Evolutionary conservation across 2,888 invertebrate genomes (phyloP).

Genomic region (Dryadula phaetusa): DNA sequence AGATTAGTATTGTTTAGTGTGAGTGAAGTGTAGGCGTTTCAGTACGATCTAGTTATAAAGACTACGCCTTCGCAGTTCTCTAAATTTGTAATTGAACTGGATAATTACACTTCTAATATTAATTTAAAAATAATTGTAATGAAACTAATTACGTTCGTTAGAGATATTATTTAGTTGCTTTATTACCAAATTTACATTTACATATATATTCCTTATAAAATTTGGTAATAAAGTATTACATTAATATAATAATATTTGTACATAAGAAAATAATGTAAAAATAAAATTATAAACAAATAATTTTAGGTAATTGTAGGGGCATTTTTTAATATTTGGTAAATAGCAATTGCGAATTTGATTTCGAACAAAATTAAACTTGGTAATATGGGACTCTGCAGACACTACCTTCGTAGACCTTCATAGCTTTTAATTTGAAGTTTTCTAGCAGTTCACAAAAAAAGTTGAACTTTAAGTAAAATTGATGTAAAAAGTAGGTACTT

Average conservation of each 20-base stretch:
- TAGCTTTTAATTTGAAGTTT: constrained; percentile 28
- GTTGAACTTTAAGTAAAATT: constrained; percentile 25
- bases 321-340: too few relatives aligned
- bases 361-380: not conserved
- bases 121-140: too few relatives aligned
- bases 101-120: not conserved
- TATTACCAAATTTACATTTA: not conserved
- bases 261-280: too few relatives aligned
- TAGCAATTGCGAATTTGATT: not conserved
- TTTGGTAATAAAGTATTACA: too few relatives aligned
- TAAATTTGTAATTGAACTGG: not conserved
- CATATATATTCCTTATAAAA: too few relatives aligned
- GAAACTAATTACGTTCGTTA: not conserved
- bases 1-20: constrained; percentile 13
- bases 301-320: too few relatives aligned
- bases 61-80: constrained; percentile 8
- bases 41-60: constrained; percentile 11
- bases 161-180: not conserved
- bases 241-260: too few relatives aligned
- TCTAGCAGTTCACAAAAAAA: constrained; percentile 6
- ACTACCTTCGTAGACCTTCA: constrained; percentile 8
- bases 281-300: too few relatives aligned
- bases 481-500: constrained; percentile 22
- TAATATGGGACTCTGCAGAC: not conserved
- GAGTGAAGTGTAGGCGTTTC: constrained; percentile 8